Conservation (phyloP, 2,888 invertebrate genomes). For the Pollenia amentaria region DNA sequence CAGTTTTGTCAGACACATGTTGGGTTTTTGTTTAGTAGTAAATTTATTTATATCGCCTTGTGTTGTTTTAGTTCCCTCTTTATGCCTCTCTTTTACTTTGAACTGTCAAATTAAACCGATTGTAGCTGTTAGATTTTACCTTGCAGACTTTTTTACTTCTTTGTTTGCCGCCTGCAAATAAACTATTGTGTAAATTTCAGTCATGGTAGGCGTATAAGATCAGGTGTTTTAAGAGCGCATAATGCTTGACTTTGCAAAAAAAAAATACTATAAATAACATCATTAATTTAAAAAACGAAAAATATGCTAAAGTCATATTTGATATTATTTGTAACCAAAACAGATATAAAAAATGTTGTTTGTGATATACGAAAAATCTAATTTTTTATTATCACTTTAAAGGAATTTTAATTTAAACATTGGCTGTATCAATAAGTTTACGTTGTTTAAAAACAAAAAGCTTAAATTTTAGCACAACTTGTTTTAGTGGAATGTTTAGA, state of each 20-base stretch:
- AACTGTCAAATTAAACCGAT: constrained; percentile 55
- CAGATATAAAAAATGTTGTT: neutral
- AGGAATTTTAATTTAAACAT: no score
- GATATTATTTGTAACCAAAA: neutral
- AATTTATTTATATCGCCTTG: constrained; percentile 26
- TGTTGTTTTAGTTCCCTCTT: constrained; percentile 19
- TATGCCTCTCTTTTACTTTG: constrained; percentile 44
- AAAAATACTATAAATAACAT: neutral
- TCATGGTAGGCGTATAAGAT: constrained; percentile 52
- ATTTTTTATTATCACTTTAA: no score
- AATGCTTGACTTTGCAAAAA: neutral
- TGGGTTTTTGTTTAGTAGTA: constrained; percentile 43
- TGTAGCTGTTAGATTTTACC: constrained; percentile 28
- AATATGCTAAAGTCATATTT: constrained; percentile 7
- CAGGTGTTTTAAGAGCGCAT: constrained; percentile 52
- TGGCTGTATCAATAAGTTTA: no score
- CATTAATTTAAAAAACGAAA: constrained; percentile 7
- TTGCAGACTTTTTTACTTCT: constrained; percentile 2
- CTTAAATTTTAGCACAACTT: no score
- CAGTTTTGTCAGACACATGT: constrained; percentile 61
- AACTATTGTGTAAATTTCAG: constrained; percentile 50
- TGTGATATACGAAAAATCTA: constrained; percentile 1
- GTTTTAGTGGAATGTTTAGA: no score
- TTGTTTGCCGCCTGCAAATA: constrained; percentile 49
- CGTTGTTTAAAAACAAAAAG: no score